Base-by-base conservation (phyloP, 2,113 vertebrate genomes). In the Mohoua ochrocephala region DNA sequence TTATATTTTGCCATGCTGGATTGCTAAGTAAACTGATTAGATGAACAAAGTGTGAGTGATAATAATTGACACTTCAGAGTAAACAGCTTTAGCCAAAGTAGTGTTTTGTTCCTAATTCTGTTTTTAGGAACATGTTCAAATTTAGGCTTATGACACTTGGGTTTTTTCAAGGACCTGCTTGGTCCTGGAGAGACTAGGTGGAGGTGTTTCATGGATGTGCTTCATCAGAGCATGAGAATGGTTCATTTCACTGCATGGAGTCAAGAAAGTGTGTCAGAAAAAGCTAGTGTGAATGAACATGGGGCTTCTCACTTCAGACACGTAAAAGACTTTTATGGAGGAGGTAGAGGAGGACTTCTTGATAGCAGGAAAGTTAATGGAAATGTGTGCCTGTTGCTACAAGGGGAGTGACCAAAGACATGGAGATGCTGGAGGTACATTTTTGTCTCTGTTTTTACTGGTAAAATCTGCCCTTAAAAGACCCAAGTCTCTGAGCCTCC, bases 401-500 rank as follows among this genome's bases (percentile, higher is more conserved):
- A 45, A 59, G 8, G 1, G 4, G n/a, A 27, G 6, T 39, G 23
- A 37, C 6, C 60, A 82, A 64, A 86, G 27, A 52, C 10, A 6
- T 27, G 27, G 27, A 50, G 23, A 28, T 33, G 28, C 4, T 2
- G 1, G 18, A 44, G 4, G 28, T 24, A 30, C 2, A 4, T 22
- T 42, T 59, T 85, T 77, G 6, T 39, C 45, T 52, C 19, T 16
- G 10, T n/a, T 64, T 74, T 65, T 30, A 11, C 26, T 45, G 5
- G 3, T 68, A 37, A 87, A 22, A 49, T 50, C 28, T 88, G 9
- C 20, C 20, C 13, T 80, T 18, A 50, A 35, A 2, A 33, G 11
- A 45, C 2, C 2, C 7, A 50, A 35, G 17, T 27, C 8, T 26
- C 24, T 71, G 28, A 84, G 27, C 5, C 2, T 70, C 10, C 7